Base-by-base conservation (phyloP, 2,113 vertebrate genomes). In the Upupa epops region DNA sequence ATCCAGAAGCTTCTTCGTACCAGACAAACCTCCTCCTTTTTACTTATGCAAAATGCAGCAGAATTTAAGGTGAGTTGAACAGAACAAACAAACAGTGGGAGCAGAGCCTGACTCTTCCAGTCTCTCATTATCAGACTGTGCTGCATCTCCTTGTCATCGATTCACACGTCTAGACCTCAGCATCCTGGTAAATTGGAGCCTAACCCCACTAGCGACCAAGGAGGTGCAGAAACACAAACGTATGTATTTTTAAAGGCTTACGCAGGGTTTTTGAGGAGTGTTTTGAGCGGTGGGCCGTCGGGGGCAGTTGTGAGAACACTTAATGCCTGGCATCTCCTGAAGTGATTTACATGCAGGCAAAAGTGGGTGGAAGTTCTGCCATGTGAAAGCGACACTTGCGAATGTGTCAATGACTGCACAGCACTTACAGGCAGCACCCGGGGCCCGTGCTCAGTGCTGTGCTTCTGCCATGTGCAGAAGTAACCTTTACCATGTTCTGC, bases 361-460 rank as follows among this genome's bases (percentile, higher is more conserved):
- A 90, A 93, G 92, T 95, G 92, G 90, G 95, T 85, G 95, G 92
- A 92, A 96, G 73, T 94, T 64, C 93, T 95, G 81, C 86, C 86
- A 66, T 84, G 80, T 86, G 93, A 83, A 65, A 94, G 40, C 0
- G 24, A 74, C 93, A 94, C 96, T 96, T 94, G 80, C 20, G 55
- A 96, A 96, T 45, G 93, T 87, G 94, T 79, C 95, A 90, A 86
- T 90, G 90, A 93, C 83, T 94, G 81, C 74, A 51, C 66, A 76
- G 88, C 51, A 26, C 66, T 88, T 15, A 63, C 77, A 84, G 73
- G 36, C 88, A 64, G 61, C 65, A 88, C 7, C 10, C 6, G 4
- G 31, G 70, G 72, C 46, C 77, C 55, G 64, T 83, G 86, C 74
- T 86, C 83, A 37, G 88, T n/a, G 51, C 32, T 46, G 77, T 65